These are phyloP conservation scores for Larimichthys crocea DNA, from an alignment of 2,113 vertebrate species.

Conservation along the genomic window DNA sequence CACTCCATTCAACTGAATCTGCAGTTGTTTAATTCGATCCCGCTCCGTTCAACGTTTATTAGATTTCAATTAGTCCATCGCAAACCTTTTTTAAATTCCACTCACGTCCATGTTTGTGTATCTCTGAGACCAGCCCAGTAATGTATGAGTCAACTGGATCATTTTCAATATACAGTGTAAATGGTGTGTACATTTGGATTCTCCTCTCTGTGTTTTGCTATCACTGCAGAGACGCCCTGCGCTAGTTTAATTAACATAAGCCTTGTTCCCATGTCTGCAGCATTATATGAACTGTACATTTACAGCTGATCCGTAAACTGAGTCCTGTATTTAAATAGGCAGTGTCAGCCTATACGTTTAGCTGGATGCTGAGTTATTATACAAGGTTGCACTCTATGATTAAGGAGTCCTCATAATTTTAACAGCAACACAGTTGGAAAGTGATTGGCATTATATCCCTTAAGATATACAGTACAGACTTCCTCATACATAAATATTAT, in stretches of 20 bases:
- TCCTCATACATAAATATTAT: slow-evolving; percentile 27
- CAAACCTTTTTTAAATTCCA: slow-evolving; percentile 38
- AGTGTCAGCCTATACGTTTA: slow-evolving; percentile 57
- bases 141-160: slow-evolving; percentile 37
- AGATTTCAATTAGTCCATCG: slow-evolving; percentile 40
- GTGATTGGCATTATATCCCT: slow-evolving; percentile 36
- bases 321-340: slow-evolving; percentile 58
- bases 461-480: slow-evolving; percentile 11
- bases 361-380: slow-evolving; percentile 51
- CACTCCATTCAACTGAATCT: slow-evolving; percentile 23
- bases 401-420: slow-evolving; percentile 17
- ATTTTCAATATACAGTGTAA: slow-evolving; percentile 52
- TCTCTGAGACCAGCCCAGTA: slow-evolving; percentile 78
- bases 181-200: slow-evolving; percentile 45
- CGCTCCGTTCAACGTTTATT: slow-evolving; percentile 34
- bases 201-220: slow-evolving; percentile 25
- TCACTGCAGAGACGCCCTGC: slow-evolving; percentile 32
- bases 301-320: slow-evolving; percentile 62
- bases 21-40: slow-evolving; percentile 26
- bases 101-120: slow-evolving; percentile 33
- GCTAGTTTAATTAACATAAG: slow-evolving; percentile 58
- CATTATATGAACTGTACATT: slow-evolving; percentile 39
- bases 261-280: slow-evolving; percentile 56
- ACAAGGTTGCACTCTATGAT: slow-evolving; percentile 31
- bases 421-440: slow-evolving; percentile 35